A percentile compares a stretch with the other conserved stretches of the same genome.
Evolutionary conservation across 2,113 vertebrate species (phyloP).

Genomic region (Pachypanchax playfairii): DNA sequence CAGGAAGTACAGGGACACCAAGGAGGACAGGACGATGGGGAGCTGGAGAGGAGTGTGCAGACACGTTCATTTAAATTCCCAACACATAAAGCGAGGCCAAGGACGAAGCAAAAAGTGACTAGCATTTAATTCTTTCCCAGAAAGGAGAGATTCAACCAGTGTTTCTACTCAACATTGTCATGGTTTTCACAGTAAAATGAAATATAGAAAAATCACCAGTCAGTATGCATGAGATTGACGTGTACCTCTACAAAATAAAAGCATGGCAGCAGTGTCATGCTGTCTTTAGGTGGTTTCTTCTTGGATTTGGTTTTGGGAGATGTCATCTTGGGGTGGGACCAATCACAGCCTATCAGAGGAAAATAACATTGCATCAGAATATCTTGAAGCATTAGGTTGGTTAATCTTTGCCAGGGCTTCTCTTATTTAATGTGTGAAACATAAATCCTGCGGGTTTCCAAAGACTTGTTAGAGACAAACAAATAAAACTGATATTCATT

Average conservation of each 20-base stretch:
- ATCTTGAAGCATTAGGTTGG: no score
- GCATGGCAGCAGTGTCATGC: slow-evolving; percentile 90
- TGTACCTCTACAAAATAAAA: slow-evolving; percentile 92
- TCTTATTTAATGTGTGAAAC: slow-evolving; percentile 1
- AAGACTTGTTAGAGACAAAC: neutral
- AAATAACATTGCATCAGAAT: slow-evolving; percentile 13
- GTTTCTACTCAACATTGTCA: slow-evolving; percentile 7
- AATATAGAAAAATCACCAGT: no score
- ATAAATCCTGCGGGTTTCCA: slow-evolving; percentile 18
- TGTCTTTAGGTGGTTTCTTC: slow-evolving; percentile 86
- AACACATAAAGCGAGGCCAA: slow-evolving; percentile 15
- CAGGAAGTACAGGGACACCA: slow-evolving; percentile 95
- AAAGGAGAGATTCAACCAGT: slow-evolving; percentile 13
- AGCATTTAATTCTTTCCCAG: slow-evolving; percentile 28
- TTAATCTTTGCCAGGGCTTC: neutral
- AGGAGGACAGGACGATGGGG: slow-evolving; percentile 93
- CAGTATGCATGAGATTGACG: neutral
- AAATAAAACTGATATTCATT: neutral
- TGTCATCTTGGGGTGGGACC: slow-evolving; percentile 73
- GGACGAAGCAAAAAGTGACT: slow-evolving; percentile 38
- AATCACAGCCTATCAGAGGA: slow-evolving; percentile 63
- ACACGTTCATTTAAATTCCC: neutral
- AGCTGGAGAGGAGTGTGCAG: slow-evolving; percentile 68
- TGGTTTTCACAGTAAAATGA: neutral
- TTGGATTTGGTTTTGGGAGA: slow-evolving; percentile 83